Conservation (phyloP, 1,140 invertebrate genomes). For the Tyrophagus putrescentiae region DNA sequence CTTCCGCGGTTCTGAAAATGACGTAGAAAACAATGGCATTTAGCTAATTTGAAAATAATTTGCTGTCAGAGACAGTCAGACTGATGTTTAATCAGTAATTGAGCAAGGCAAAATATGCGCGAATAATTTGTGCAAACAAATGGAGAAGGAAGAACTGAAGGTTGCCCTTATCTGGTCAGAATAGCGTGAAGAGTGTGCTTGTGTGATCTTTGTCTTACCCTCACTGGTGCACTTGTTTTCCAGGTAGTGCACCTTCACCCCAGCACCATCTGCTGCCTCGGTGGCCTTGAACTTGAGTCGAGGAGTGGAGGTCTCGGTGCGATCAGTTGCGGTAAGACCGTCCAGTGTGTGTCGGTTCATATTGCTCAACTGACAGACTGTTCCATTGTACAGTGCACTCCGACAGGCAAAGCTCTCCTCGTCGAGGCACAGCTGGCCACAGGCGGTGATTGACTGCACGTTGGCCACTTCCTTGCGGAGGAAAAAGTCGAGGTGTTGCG, state of each 20-base stretch:
- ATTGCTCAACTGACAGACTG: slow-evolving; percentile 65
- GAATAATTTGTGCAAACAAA: no score
- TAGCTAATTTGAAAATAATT: neutral
- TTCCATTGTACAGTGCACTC: slow-evolving; percentile 72
- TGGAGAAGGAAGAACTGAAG: no score
- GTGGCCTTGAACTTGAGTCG: neutral
- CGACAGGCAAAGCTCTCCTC: slow-evolving; percentile 76
- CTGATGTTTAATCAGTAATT: slow-evolving; percentile 36
- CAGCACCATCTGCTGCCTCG: no score
- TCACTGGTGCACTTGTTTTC: slow-evolving; percentile 42
- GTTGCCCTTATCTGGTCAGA: no score
- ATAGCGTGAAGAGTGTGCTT: no score
- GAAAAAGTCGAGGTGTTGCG: neutral
- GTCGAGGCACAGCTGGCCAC: slow-evolving; percentile 66
- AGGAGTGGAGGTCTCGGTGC: neutral
- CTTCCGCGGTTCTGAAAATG: slow-evolving; percentile 26
- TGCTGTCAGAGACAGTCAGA: neutral
- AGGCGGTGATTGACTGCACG: slow-evolving; percentile 53
- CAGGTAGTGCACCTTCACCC: slow-evolving; percentile 31
- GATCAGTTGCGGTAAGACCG: no score
- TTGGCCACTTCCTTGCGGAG: slow-evolving; percentile 33
- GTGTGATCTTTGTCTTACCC: no score
- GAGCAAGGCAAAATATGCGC: no score
- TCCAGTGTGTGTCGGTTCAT: slow-evolving; percentile 56
- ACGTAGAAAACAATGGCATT: slow-evolving; percentile 22